phyloP scores from a whole-genome alignment of 2,113 vertebrate species.

The Ceyx melanurus region DNA sequence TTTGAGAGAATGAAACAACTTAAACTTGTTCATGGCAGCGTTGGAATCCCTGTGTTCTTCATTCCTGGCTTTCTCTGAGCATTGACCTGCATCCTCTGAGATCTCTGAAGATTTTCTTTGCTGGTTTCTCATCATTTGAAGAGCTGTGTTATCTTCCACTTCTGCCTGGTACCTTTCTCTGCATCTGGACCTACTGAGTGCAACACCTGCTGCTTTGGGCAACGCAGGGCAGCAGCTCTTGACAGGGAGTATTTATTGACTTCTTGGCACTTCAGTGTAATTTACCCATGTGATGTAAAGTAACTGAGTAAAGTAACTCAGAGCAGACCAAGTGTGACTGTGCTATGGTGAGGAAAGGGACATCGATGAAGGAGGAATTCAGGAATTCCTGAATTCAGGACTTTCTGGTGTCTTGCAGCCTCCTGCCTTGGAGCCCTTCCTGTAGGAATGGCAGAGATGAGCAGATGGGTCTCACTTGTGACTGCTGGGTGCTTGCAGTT shows the following conservation, averaged over 20 bases:
- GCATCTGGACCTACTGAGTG: not conserved
- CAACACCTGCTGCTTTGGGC: not conserved
- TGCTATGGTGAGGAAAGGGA: not conserved
- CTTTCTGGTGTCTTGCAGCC: not conserved
- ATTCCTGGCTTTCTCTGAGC: not conserved
- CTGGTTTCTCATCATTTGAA: not conserved
- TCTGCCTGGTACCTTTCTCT: not conserved
- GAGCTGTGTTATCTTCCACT: not conserved
- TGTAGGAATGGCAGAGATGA: not conserved
- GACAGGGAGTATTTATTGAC: not conserved
- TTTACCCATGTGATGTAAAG: not conserved
- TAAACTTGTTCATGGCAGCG: not conserved
- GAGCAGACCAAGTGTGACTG: not conserved
- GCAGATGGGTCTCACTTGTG: fast-evolving
- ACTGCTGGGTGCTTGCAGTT: not conserved
- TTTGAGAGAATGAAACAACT: not conserved
- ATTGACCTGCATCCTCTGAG: not conserved
- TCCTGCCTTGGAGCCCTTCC: not conserved
- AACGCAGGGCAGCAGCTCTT: not conserved
- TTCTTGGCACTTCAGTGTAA: not conserved
- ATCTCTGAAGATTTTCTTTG: not conserved
- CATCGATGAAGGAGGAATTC: not conserved
- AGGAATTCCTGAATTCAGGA: not conserved
- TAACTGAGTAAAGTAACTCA: not conserved
- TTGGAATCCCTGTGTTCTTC: not conserved